Evolutionary conservation across 2,888 invertebrate genomes (phyloP).

Genomic region (Zeuzera pyrina): DNA sequence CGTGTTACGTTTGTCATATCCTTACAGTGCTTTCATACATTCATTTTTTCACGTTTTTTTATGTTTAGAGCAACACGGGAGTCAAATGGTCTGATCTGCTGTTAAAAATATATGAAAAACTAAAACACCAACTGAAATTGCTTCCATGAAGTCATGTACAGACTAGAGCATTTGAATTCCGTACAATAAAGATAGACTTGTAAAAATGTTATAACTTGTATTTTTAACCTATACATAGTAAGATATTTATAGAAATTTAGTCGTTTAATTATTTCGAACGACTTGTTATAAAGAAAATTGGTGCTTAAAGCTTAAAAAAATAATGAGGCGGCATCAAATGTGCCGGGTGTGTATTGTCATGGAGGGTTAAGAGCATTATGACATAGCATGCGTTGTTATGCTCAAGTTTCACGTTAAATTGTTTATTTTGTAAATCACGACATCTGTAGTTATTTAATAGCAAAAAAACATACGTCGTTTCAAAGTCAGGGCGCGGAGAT

Average conservation of each 20-base stretch:
- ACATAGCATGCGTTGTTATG: constrained; percentile 72
- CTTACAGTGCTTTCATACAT: constrained; percentile 36
- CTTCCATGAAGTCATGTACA: constrained; percentile 10
- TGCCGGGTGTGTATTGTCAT: constrained; percentile 65
- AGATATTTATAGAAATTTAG: constrained; percentile 73
- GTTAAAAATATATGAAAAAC: constrained; percentile 5
- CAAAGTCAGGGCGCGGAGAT: constrained; percentile 24
- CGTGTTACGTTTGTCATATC: constrained; percentile 35
- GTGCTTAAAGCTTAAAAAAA: constrained; percentile 71
- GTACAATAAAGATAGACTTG: constrained; percentile 59
- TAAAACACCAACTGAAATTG: constrained; percentile 1
- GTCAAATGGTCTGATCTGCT: constrained; percentile 35
- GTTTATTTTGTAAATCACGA: constrained; percentile 17
- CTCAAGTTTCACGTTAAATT: constrained; percentile 39
- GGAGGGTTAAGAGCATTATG: constrained; percentile 62
- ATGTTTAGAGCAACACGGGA: constrained; percentile 30
- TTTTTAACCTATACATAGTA: constrained; percentile 73
- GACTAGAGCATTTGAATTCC: constrained; percentile 15
- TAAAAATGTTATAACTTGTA: constrained; percentile 73
- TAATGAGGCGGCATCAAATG: constrained; percentile 45
- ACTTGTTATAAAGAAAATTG: constrained; percentile 74
- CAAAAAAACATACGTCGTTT: constrained; percentile 16
- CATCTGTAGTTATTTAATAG: not conserved
- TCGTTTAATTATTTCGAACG: constrained; percentile 74
- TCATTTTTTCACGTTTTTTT: constrained; percentile 38